These are phyloP conservation scores for Fragum sueziense DNA, from an alignment of 2,888 invertebrate species.

Conservation along the genomic window DNA sequence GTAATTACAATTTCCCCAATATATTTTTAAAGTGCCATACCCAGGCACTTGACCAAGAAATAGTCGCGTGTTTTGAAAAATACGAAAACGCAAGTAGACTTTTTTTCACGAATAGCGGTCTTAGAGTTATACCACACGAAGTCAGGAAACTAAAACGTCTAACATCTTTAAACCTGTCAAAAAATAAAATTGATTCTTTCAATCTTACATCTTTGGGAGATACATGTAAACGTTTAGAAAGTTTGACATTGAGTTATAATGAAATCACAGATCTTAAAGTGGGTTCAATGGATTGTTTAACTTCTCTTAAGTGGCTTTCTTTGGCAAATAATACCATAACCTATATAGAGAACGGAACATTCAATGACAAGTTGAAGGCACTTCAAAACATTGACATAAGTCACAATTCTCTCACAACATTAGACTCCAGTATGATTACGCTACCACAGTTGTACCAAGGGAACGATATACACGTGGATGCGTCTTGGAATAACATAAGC, in stretches of 20 bases:
- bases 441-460: not conserved
- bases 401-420: conserved; percentile 24
- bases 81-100: conserved; percentile 2
- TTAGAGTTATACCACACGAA: conserved; percentile 22
- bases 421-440: conserved; percentile 32
- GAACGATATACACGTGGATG: conserved; percentile 15
- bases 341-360: conserved; percentile 38
- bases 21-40: not conserved
- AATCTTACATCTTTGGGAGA: conserved; percentile 11
- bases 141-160: conserved; percentile 20
- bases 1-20: no score
- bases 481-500: conserved; percentile 32
- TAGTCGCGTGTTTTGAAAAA: conserved; percentile 14
- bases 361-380: conserved; percentile 23
- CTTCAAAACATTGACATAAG: conserved; percentile 22
- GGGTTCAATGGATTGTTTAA: conserved; percentile 40
- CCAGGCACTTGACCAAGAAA: not conserved
- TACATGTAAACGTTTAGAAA: conserved; percentile 18
- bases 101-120: conserved; percentile 19
- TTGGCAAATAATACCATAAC: conserved; percentile 33
- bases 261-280: conserved; percentile 19
- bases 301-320: conserved; percentile 9
- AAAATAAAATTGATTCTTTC: conserved; percentile 23
- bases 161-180: conserved; percentile 24
- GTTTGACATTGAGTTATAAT: conserved; percentile 30